Conservation (phyloP, 2,113 vertebrate species). For the Okapia johnstoni region DNA sequence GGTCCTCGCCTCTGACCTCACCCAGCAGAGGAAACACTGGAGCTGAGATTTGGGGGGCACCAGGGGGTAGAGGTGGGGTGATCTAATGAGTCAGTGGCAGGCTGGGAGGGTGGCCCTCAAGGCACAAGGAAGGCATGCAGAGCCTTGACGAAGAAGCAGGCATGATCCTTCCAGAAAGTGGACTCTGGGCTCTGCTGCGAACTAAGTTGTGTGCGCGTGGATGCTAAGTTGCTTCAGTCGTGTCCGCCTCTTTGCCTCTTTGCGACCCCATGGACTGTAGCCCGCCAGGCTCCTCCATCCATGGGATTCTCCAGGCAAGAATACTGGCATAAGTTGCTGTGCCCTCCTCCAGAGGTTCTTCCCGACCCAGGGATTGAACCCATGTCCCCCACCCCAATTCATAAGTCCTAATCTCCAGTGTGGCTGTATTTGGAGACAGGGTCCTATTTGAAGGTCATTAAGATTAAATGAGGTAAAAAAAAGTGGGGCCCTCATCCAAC, state of each 20-base stretch:
- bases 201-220: not conserved
- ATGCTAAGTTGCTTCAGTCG: not conserved
- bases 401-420: not conserved
- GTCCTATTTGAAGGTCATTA: not conserved
- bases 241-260: not conserved
- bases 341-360: not conserved
- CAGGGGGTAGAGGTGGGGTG: too few relatives aligned
- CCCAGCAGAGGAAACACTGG: not conserved
- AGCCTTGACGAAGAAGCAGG: not conserved
- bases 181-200: not conserved
- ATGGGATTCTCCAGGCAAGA: not conserved
- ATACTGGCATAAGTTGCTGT: not conserved
- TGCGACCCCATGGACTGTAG: not conserved
- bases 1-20: not conserved
- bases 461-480: not conserved
- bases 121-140: not conserved
- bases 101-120: not conserved
- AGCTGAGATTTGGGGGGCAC: not conserved
- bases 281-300: not conserved
- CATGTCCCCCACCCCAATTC: not conserved
- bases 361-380: not conserved
- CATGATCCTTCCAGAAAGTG: not conserved
- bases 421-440: not conserved
- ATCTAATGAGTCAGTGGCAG: not conserved
- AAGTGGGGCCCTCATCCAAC: not conserved